Base-by-base conservation (phyloP, 2,888 invertebrate genomes). In the Crossocerus cetratus region DNA sequence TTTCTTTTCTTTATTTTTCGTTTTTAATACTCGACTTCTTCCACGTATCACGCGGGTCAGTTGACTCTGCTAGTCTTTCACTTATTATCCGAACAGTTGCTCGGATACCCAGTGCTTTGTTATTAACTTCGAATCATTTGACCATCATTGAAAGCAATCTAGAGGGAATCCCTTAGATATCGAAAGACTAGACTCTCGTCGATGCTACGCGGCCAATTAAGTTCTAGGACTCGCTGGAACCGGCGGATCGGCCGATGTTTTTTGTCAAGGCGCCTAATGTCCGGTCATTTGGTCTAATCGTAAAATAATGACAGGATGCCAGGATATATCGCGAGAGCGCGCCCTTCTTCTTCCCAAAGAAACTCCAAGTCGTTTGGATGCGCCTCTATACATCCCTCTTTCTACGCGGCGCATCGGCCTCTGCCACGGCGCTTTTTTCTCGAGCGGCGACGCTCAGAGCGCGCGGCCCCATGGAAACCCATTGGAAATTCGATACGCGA, bases 241-340 rank as follows among this genome's bases (percentile, higher is more conserved):
- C 54, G 53, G 69, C 56, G 65, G 57, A 69, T 57, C 63, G 59
- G 69, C 77, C 71, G 69, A 23, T 42, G 53, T 75, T 83, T 81
- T 82, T 82, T 82, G 74, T 77, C 78, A 80, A 82, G 63, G 56
- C 59, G 42, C 66, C 69, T 80, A 79, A 78, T 78, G 76, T 64
- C 77, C 54, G 59, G 69, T 67, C 74, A 77, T 73, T 84, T 72
- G 63, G 76, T 83, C 85, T 88, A 88, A 88, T 88, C 88, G 86
- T 83, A 83, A 86, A 88, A 88, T 88, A 88, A 88, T 87, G 85
- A 86, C 82, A 78, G 84, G 83, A 84, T 81, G 79, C 76, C 43
- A 32, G 70, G 82, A 81, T 78, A 81, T 78, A 80, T 75, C 72
- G 73, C 45, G 68, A 65, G 55, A 42, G 68, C 5, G 32, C 32